Evolutionary conservation across 2,888 invertebrate species (phyloP).

Genomic region (Thelaira solivaga): DNA sequence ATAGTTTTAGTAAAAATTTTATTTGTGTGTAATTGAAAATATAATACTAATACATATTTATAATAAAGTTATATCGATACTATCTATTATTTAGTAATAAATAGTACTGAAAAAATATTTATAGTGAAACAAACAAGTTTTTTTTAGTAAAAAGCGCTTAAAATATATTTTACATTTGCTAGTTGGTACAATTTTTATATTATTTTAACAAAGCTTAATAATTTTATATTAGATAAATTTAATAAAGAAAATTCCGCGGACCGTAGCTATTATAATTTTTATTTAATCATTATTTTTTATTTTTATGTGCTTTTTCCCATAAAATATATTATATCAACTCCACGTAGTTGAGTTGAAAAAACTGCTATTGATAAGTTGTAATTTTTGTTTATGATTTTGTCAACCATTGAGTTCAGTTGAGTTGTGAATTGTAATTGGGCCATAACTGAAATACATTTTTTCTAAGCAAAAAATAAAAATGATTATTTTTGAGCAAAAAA

Average conservation of each 20-base stretch:
- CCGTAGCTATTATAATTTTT: too few relatives aligned
- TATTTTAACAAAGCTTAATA: not conserved
- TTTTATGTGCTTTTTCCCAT: not conserved
- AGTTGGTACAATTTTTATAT: not conserved
- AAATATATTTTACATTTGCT: not conserved
- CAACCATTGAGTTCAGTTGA: too few relatives aligned
- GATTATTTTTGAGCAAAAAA: too few relatives aligned
- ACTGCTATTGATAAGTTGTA: too few relatives aligned
- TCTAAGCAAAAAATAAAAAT: too few relatives aligned
- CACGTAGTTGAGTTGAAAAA: too few relatives aligned
- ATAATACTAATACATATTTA: slow-evolving; percentile 11
- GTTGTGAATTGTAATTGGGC: too few relatives aligned
- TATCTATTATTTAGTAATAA: slow-evolving; percentile 16
- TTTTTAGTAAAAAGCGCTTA: not conserved
- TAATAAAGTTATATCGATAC: slow-evolving; percentile 10
- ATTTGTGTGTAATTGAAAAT: slow-evolving; percentile 42
- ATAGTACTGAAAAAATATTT: slow-evolving; percentile 4
- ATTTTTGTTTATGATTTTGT: too few relatives aligned
- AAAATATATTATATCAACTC: too few relatives aligned
- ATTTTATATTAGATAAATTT: slow-evolving; percentile 27
- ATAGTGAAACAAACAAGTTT: not conserved
- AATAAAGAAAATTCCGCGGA: too few relatives aligned
- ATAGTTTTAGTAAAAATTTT: slow-evolving; percentile 64
- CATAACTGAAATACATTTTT: too few relatives aligned
- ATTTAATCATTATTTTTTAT: not conserved